Evolutionary conservation across 1,140 invertebrate genomes (phyloP), one percentile per base, ranked within the genome.

Genomic region (Diplogasteroides magnus): DNA sequence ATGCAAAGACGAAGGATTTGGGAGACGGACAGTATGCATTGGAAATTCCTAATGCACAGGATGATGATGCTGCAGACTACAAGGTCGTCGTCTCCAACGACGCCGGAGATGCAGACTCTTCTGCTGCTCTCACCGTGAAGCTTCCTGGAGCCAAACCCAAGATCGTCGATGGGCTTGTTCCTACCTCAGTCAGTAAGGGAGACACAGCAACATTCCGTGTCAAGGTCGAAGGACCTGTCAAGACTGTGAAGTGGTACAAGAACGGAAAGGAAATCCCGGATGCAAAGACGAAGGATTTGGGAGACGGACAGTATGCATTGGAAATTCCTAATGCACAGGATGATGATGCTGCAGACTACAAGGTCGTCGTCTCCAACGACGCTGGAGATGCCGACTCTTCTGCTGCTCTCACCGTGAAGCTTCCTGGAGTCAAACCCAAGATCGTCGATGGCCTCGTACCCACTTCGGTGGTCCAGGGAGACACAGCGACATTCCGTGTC

Each of bases 291-390:
- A 31, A 69, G 64, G 31, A 61, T 25, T 31, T 27, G 1, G 60
- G 56, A 25, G 62, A 74, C 57, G 75, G 62, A 19, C 76, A 67
- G 15, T 85, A 83, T 64, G 81, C 80, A 6, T 77, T 85, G 19
- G 75, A 83, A 65, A 83, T 85, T 61, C 60, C 78, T 37, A 84
- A 85, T 66, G 83, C 81, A 13, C 78, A 82, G 26, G 71, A 81
- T 1, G 81, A 83, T 62, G 84, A 85, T 73, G 75, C 76, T 29
- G 84, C 82, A 6, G 69, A 72, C 15, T 84, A 84, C 77, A 81
- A 70, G 68, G 80, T 84, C 66, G 76, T 83, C 2, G 48, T 81
- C 23, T 32, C 77, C 27, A 81, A 81, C 60, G 72, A 74, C 19
- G 74, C 76, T 58, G 79, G 80, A 62, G 67, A 73, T 26, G 81